phyloP scores from a whole-genome alignment of 2,888 invertebrate species.

The Thymelicus sylvestris region DNA sequence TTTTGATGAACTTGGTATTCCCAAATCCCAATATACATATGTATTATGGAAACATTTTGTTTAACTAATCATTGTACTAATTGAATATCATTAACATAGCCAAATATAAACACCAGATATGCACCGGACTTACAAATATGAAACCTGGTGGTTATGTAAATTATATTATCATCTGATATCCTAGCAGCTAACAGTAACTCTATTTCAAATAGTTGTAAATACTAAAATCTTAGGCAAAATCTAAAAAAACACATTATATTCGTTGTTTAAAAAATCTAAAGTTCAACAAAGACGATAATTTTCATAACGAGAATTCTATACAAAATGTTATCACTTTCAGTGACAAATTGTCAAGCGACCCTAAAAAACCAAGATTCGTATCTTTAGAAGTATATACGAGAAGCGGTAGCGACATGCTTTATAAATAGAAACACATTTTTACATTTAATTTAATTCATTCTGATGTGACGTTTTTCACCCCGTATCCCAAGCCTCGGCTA shows the following conservation, averaged over 20 bases:
- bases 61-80: neutral
- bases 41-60: constrained; percentile 28
- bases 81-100: no score
- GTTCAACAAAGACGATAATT: neutral
- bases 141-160: no score
- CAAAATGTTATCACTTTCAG: constrained; percentile 4
- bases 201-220: no score
- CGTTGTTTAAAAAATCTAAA: no score
- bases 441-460: constrained; percentile 35
- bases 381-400: constrained; percentile 24
- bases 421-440: constrained; percentile 32
- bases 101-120: no score
- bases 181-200: no score
- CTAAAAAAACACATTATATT: no score
- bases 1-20: no score
- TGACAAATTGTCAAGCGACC: constrained; percentile 26
- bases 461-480: constrained; percentile 34
- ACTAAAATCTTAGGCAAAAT: no score
- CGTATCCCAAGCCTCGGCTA: constrained; percentile 51
- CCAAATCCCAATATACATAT: neutral
- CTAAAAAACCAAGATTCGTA: constrained; percentile 21
- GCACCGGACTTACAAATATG: no score
- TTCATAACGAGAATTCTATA: neutral
- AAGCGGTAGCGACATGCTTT: constrained; percentile 34
- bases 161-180: no score